Base-by-base conservation (phyloP, 2,113 vertebrate genomes). In the Hippoglossus stenolepis region DNA sequence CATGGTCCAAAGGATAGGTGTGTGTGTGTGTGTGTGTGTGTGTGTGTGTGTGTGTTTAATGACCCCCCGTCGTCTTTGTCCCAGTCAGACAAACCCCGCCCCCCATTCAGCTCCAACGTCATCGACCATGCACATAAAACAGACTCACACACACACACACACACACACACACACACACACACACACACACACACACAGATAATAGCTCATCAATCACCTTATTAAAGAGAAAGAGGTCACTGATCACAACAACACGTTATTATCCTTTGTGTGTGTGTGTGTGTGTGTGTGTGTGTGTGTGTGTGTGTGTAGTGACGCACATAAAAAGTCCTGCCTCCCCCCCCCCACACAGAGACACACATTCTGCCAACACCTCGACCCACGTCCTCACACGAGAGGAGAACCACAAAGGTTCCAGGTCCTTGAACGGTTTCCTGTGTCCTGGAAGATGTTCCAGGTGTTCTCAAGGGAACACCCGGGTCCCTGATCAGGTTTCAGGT, bases 51-150 rank as follows among this genome's bases (percentile, higher is more conserved):
- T 65, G 51, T 68, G 71, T 75, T 79, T 84, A 82, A 90, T 85
- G 85, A 83, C 79, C 80, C 81, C 87, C 83, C n/a, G 0, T 15
- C 12, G 60, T 65, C 85, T 87, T 90, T 91, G 85, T 91, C 71
- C 63, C 28, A 5, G 28, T 79, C 82, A 85, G 84, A 83, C 77
- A 56, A 79, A 63, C 26, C 3, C 60, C 26, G 15, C 76, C 83
- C 81, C 66, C 83, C 59, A 89, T 91, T 90, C 80, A 89, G 31
- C 31, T 15, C 77, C 60, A 64, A 90, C 87, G 87, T 89, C 90
- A 90, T 82, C 45, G 3, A 21, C 13, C 15, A n/a, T n/a, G 12
- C 67, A 84, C 62, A 87, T 65, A 65, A 64, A 71, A 60, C 70
- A 65, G 51, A 57, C 53, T 45, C 60, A 47, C 66, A 58, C 51